phyloP scores from a whole-genome alignment of 2,797 vertebrate genomes.

The Glyptemys insculpta region DNA sequence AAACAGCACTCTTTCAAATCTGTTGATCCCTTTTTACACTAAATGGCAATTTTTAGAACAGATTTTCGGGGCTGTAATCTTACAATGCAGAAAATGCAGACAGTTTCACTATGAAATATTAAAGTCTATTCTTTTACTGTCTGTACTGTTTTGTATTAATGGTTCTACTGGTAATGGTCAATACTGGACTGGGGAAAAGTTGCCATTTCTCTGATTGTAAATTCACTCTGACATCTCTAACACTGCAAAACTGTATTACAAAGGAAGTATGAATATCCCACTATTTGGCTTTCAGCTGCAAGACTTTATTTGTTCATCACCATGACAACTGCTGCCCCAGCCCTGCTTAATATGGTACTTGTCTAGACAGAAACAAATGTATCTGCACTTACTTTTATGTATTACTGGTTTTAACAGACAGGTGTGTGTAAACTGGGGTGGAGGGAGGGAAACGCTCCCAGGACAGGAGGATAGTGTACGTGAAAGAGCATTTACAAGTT shows the following conservation, averaged over 20 bases:
- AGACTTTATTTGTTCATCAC: slow-evolving; percentile 57
- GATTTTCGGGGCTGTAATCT: neutral
- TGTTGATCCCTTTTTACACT: rapidly evolving
- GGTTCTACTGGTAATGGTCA: neutral
- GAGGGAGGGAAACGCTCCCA: neutral
- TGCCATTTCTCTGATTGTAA: neutral
- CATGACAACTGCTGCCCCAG: slow-evolving; percentile 66
- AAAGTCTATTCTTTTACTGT: neutral
- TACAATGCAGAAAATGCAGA: neutral
- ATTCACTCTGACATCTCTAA: neutral
- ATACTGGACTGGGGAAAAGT: neutral
- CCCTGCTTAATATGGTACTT: slow-evolving; percentile 58
- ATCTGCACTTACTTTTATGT: slow-evolving; percentile 13
- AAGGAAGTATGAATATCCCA: slow-evolving; percentile 39
- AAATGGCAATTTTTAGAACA: neutral
- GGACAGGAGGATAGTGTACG: neutral
- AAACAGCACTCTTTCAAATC: neutral
- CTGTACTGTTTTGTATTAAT: neutral
- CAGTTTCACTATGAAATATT: neutral
- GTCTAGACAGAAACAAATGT: slow-evolving; percentile 71
- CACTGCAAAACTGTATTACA: neutral
- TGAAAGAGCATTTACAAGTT: neutral
- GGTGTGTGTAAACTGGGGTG: neutral
- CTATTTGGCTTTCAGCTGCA: slow-evolving; percentile 35
- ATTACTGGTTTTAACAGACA: slow-evolving; percentile 44